Base-by-base conservation (phyloP, 2,797 vertebrate species). In the Danio jaintianensis region DNA sequence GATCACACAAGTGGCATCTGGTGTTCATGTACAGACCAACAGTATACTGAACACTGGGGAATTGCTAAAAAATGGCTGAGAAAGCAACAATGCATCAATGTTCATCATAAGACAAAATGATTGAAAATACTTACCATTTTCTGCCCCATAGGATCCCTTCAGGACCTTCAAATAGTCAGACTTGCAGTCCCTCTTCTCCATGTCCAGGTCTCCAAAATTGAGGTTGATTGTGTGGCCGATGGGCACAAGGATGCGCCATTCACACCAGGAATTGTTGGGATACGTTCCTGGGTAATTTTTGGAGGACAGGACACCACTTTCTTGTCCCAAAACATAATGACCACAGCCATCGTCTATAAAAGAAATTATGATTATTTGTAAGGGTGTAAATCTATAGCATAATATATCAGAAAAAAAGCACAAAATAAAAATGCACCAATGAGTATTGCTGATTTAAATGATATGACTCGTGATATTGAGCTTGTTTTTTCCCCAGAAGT, bases 241-340 rank as follows among this genome's bases (percentile, higher is more conserved):
- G 5, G 93, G 89, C 68, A 95, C 92, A 18, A 84, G 85, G 75
- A 96, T 93, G 40, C 87, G 94, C 90, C 91, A 94, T 83, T 95
- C 93, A 36, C 95, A 96, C 48, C 89, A 72, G 1, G 95, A 95
- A 79, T 94, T 90, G 87, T 95, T 96, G 76, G 95, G 94, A 64
- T 96, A 96, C 0, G 95, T 95, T 69, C 92, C 90, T 16, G 95
- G 95, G 85, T 96, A 96, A 88, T 95, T 95, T 85, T 91, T 95
- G n/a, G 94, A 96, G 45, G 93, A 91, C 75, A 96, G 76, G 0
- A 94, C 93, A 48, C 95, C 96, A 8, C 95, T 96, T 80, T 94
- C 93, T 63, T 92, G 91, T 62, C 94, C 93, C 80, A 92, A 89
- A 79, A 94, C 89, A 9, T 86, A 86, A 79, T 95, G 93, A 13